Conservation (phyloP, 2,113 vertebrate genomes). For the Leucoraja erinaceus region DNA sequence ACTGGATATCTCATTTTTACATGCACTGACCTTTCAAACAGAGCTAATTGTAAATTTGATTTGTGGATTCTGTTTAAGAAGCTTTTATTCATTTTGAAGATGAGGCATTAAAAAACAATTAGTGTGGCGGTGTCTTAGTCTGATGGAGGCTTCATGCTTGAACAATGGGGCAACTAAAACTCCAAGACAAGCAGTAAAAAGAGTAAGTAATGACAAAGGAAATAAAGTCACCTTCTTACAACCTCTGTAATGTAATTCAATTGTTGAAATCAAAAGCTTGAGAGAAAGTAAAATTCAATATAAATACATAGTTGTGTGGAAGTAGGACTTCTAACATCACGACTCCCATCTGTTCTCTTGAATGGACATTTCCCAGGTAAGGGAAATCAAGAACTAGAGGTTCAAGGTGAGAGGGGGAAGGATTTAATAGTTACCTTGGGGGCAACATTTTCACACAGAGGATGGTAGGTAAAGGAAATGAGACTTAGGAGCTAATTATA, state of each 20-base stretch:
- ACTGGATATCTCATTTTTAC: slow-evolving; percentile 1
- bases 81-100: slow-evolving; percentile 19
- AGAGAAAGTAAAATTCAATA: neutral
- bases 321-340: neutral
- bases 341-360: too few relatives aligned
- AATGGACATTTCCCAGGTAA: too few relatives aligned
- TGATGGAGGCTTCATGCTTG: neutral
- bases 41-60: neutral
- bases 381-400: too few relatives aligned
- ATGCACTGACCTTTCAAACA: neutral
- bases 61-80: neutral
- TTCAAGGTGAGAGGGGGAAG: too few relatives aligned
- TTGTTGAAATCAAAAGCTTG: neutral
- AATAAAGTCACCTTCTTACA: neutral
- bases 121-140: neutral
- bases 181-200: neutral
- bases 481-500: too few relatives aligned
- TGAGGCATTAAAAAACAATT: slow-evolving; percentile 1
- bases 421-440: too few relatives aligned
- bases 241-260: neutral
- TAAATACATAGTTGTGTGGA: neutral
- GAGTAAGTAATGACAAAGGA: neutral
- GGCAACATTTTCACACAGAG: too few relatives aligned
- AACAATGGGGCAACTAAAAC: neutral
- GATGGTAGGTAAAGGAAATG: too few relatives aligned